Evolutionary conservation across 2,888 invertebrate species (phyloP), one percentile per base, ranked within the genome.

Genomic region (Dysmachus trigonus): DNA sequence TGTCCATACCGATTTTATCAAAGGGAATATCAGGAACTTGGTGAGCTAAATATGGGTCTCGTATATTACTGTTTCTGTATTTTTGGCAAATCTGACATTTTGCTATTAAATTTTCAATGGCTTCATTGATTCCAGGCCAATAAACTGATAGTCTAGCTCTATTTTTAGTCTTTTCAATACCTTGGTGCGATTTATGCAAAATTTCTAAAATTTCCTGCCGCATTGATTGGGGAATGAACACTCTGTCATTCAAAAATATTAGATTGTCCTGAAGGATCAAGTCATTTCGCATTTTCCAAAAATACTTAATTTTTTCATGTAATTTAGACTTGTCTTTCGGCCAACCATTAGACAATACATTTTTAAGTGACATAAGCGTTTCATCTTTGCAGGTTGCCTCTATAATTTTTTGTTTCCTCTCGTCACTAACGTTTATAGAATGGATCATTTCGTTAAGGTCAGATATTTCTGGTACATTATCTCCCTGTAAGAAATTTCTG

Each of bases 1-100:
- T 89, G 88, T 90, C 90, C 38, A 88, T 86, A 72, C 87, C 88
- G 41, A 90, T 84, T 77, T 89, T 89, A 77, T 89, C 22, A 18
- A 47, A 79, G 18, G 86, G 84, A 0, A 73, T 30, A 18, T 74
- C 4, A 3, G 86, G 86, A 15, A 87, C 51, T 27, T 30, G 15
- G 35, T 86, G 87, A 13, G 41, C 2, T 5, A 84, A 22, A 6
- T 74, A 53, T 2, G 85, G 74, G 31, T 87, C 82, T 13, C 62
- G 81, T n/a, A 13, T 1, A 33, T 86, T 84, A 30, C n/a, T 1
- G n/a, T 2, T 10, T 18, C 79, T 33, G 31, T 33, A 87, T 71
- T 86, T 86, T 71, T 86, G 84, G 31, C 87, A 86, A 86, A 27
- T 1, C 81, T 74, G n/a, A n/a, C n/a, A n/a, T n/a, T n/a, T n/a